phyloP scores from a whole-genome alignment of 2,888 invertebrate species.

The Limnephilus marmoratus region DNA sequence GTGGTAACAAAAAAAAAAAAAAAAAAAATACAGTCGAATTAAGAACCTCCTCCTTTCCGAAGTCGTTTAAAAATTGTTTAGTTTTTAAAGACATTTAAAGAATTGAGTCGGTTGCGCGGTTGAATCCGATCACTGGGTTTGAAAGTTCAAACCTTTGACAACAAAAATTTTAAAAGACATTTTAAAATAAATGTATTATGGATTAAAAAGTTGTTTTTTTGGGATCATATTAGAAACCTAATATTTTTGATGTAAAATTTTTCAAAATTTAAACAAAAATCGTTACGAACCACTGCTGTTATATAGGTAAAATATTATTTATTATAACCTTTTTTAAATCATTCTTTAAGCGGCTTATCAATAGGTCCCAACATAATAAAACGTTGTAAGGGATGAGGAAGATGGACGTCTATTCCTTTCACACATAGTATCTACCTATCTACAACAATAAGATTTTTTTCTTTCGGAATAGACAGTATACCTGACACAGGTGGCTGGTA shows the following conservation, averaged over 20 bases:
- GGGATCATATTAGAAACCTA: background rate
- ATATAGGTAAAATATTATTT: background rate
- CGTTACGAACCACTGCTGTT: background rate
- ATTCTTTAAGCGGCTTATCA: background rate
- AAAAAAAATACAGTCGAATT: no score
- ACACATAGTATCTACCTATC: background rate
- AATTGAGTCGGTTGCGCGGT: no score
- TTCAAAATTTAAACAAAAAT: background rate
- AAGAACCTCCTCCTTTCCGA: no score
- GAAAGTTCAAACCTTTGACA: no score
- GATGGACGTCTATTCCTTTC: conserved; percentile 2
- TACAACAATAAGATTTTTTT: background rate
- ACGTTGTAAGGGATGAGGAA: background rate
- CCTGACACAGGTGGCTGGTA: background rate
- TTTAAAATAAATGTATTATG: no score
- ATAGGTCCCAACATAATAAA: background rate
- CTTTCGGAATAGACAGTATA: background rate
- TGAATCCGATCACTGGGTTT: no score
- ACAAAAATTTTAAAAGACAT: no score
- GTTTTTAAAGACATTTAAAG: no score
- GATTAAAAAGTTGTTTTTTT: no score
- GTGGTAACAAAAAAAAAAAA: no score
- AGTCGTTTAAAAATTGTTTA: no score
- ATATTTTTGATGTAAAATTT: background rate
- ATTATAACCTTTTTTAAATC: background rate